Conservation (phyloP, 2,888 invertebrate genomes). For the Lymantria monacha region DNA sequence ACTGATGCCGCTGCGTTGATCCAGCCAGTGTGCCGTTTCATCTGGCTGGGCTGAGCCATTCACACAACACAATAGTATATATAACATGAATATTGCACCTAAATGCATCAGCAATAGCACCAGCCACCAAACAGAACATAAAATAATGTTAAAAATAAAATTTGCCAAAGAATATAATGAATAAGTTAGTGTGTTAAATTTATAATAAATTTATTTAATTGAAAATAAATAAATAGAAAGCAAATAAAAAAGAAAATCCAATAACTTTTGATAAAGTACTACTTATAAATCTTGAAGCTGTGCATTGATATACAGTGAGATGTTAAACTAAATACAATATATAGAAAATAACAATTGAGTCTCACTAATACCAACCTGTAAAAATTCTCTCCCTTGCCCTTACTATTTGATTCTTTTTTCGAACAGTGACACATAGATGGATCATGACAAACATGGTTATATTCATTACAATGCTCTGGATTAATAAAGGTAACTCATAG, state of each 20-base stretch:
- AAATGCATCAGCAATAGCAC: slow-evolving; percentile 73
- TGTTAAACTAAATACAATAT: not conserved
- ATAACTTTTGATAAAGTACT: not conserved
- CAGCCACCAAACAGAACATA: slow-evolving; percentile 77
- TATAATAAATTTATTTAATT: slow-evolving; percentile 7
- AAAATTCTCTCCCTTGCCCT: slow-evolving; percentile 90
- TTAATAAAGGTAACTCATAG: slow-evolving; percentile 96
- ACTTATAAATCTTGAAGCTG: slow-evolving; percentile 7
- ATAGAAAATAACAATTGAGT: not conserved
- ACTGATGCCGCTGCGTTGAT: slow-evolving; percentile 62
- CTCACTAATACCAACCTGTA: slow-evolving; percentile 85
- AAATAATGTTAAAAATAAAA: slow-evolving; percentile 65
- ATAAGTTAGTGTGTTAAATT: slow-evolving; percentile 27
- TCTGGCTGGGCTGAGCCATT: slow-evolving; percentile 80
- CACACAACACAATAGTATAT: slow-evolving; percentile 81
- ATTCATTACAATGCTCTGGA: slow-evolving; percentile 99
- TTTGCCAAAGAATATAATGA: slow-evolving; percentile 34
- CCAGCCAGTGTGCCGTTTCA: slow-evolving; percentile 76
- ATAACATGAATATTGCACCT: slow-evolving; percentile 82
- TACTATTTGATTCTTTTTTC: slow-evolving; percentile 90
- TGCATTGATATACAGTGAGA: slow-evolving; percentile 20
- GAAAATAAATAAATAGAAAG: slow-evolving; percentile 15
- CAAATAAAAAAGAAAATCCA: slow-evolving; percentile 14
- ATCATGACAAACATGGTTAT: slow-evolving; percentile 97
- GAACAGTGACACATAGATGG: slow-evolving; percentile 93